A percentile compares a stretch with the other conserved stretches of the same genome.
phyloP scores from a whole-genome alignment of 2,797 vertebrate species.

The Numenius phaeopus region DNA sequence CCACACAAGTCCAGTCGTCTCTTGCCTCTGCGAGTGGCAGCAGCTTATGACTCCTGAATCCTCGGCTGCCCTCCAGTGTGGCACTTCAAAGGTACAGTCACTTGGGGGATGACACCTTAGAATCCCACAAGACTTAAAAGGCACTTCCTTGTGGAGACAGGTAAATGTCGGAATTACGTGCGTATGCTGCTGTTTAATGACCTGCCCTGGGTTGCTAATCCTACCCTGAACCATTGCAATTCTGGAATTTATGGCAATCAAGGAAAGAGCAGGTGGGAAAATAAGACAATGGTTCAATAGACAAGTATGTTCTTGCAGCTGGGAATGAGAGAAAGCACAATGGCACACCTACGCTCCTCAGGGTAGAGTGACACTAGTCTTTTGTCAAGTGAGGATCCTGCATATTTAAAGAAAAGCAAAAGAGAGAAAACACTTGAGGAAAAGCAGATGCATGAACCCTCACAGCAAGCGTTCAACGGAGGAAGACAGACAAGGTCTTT shows the following conservation, averaged over 20 bases:
- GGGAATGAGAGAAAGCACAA: not conserved
- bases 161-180: rapidly evolving
- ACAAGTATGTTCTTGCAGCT: not conserved
- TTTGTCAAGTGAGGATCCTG: not conserved
- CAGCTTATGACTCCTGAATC: not conserved
- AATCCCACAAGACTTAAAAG: not conserved
- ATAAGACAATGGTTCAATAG: not conserved
- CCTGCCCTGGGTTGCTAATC: not conserved
- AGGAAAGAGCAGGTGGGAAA: not conserved
- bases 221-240: rapidly evolving
- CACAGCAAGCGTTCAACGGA: not conserved
- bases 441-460: not conserved
- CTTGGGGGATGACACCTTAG: not conserved
- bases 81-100: not conserved
- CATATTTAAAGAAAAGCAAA: not conserved
- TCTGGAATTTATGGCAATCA: not conserved
- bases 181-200: not conserved
- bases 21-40: not conserved
- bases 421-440: not conserved
- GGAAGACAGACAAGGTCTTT: not conserved
- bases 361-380: not conserved
- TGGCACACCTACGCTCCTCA: not conserved
- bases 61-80: not conserved
- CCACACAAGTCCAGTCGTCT: not conserved
- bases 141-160: not conserved